Conservation (phyloP, 1,140 invertebrate genomes). For the Tetragonula clypearis region DNA sequence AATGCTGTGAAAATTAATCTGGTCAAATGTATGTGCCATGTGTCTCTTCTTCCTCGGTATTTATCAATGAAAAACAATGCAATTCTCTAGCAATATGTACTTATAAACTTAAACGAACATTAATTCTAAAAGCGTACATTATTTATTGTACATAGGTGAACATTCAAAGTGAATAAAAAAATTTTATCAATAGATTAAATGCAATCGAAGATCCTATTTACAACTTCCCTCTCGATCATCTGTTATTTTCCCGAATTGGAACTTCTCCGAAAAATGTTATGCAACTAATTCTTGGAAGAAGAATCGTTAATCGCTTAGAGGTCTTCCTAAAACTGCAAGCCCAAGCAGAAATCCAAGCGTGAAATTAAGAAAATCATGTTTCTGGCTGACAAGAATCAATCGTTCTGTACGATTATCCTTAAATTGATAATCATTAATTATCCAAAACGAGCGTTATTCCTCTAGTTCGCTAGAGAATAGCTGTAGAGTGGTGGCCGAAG, state of each 20-base stretch:
- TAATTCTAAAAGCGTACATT: background rate
- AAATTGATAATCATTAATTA: background rate
- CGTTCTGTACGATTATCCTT: background rate
- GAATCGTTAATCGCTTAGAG: background rate
- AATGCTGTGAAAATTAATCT: conserved; percentile 3
- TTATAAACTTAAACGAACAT: background rate
- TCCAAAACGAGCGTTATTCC: background rate
- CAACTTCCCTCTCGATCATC: background rate
- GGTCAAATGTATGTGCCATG: background rate
- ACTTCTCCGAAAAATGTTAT: background rate
- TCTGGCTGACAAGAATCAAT: background rate
- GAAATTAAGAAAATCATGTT: background rate
- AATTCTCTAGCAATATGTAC: background rate
- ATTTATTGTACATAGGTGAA: background rate
- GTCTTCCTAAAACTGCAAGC: background rate
- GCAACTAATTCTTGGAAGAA: background rate
- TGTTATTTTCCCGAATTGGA: background rate
- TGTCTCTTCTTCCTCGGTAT: background rate
- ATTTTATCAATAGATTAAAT: background rate
- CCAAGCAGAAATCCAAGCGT: background rate
- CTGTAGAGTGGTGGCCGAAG: background rate
- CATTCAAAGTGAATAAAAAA: conserved; percentile 9
- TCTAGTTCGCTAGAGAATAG: background rate
- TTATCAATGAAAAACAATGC: background rate
- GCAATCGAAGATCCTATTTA: background rate